Evolutionary conservation across 1,140 invertebrate species (phyloP).

Genomic region (Papilio dardanus): DNA sequence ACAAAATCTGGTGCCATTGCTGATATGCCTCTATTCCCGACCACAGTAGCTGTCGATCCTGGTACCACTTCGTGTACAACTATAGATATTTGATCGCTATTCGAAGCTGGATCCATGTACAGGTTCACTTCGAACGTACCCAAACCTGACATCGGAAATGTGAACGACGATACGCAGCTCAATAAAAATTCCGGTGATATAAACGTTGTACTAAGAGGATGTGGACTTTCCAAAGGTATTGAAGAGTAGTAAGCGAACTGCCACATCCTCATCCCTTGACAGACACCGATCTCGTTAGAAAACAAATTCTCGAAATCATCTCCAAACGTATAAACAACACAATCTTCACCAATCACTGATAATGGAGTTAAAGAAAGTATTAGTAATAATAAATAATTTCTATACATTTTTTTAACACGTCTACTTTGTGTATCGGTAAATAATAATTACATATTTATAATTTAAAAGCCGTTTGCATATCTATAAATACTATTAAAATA

Average conservation of each 20-base stretch:
- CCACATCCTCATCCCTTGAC: slow-evolving; percentile 42
- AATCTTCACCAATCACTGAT: slow-evolving; percentile 16
- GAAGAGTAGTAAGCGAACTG: slow-evolving; percentile 42
- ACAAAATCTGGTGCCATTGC: slow-evolving; percentile 32
- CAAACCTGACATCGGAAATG: slow-evolving; percentile 42
- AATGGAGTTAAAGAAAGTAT: not conserved
- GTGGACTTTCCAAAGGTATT: slow-evolving; percentile 35
- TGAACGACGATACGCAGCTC: slow-evolving; percentile 49
- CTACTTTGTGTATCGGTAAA: slow-evolving; percentile 7
- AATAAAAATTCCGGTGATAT: slow-evolving; percentile 39
- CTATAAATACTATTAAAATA: slow-evolving; percentile 28
- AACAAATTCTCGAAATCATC: slow-evolving; percentile 39
- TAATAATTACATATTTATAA: slow-evolving; percentile 15
- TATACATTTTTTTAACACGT: slow-evolving; percentile 10
- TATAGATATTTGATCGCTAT: slow-evolving; percentile 44
- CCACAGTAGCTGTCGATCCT: slow-evolving; percentile 37
- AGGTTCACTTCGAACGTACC: slow-evolving; percentile 48
- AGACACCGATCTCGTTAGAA: slow-evolving; percentile 34
- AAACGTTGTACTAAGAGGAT: slow-evolving; percentile 41
- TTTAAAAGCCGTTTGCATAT: slow-evolving; percentile 5
- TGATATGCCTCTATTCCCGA: slow-evolving; percentile 39
- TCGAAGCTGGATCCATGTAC: slow-evolving; percentile 41
- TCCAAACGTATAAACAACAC: slow-evolving; percentile 36
- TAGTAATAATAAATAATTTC: not conserved
- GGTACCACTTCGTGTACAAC: slow-evolving; percentile 43